Evolutionary conservation across 1,140 invertebrate genomes (phyloP).

Genomic region (Aphis gossypii): DNA sequence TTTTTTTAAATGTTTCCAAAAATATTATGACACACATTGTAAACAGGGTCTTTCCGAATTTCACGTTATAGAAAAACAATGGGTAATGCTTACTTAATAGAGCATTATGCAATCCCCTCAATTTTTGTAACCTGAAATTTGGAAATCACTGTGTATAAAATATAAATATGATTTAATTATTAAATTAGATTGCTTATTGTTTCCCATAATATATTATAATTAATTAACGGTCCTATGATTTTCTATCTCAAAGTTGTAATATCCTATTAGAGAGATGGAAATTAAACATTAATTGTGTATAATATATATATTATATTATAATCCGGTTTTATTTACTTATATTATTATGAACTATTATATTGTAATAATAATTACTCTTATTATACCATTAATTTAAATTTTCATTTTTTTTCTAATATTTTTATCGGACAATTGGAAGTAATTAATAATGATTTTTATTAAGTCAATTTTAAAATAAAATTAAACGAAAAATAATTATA

Average conservation of each 20-base stretch:
- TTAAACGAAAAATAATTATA: not conserved
- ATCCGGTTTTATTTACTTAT: not conserved
- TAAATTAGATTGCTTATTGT: not conserved
- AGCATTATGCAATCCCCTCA: not conserved
- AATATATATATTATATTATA: not conserved
- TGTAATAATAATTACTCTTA: not conserved
- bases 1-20: not conserved
- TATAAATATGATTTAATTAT: not conserved
- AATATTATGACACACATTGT: not conserved
- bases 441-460: not conserved
- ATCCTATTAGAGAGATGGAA: not conserved
- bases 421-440: not conserved
- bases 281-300: not conserved
- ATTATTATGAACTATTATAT: not conserved
- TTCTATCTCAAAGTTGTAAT: not conserved
- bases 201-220: not conserved
- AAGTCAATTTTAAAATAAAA: not conserved
- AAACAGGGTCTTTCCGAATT: slow-evolving; percentile 25
- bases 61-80: not conserved
- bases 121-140: slow-evolving; percentile 18
- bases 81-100: not conserved
- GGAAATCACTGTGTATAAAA: slow-evolving; percentile 1
- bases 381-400: not conserved
- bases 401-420: not conserved
- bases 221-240: not conserved